Percentiles rank a stretch among this genome's conserved stretches.
These are phyloP conservation scores for Cavia porcellus DNA, from an alignment of 2,113 vertebrate genomes.

Conservation along the genomic window DNA sequence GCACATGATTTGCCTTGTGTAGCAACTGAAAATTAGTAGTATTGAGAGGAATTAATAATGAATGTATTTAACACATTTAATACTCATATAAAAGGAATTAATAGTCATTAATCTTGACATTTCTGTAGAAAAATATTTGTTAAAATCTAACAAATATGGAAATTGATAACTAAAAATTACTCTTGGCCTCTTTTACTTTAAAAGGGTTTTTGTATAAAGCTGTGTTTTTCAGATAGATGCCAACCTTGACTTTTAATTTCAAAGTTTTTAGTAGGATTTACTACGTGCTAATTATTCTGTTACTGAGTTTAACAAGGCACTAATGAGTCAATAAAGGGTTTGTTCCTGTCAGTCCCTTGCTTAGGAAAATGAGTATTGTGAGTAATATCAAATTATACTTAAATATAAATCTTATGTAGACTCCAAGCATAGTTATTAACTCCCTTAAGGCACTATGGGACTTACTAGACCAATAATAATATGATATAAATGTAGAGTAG, in stretches of 20 bases:
- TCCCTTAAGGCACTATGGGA: background rate
- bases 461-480: background rate
- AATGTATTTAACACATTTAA: background rate
- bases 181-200: conserved; percentile 4
- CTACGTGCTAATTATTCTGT: background rate
- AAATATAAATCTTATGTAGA: conserved; percentile 12
- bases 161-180: conserved; percentile 18
- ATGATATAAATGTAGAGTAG: background rate
- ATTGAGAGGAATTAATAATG: background rate
- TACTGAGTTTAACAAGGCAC: background rate
- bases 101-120: background rate
- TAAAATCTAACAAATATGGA: background rate
- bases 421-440: conserved; percentile 32
- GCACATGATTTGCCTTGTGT: background rate
- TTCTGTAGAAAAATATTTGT: conserved; percentile 44
- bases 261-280: background rate
- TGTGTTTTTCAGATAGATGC: background rate
- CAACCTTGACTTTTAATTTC: background rate
- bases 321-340: background rate
- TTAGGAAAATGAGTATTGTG: background rate
- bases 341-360: background rate
- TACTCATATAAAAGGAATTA: conserved; percentile 17
- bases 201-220: background rate
- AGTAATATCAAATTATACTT: conserved; percentile 30
- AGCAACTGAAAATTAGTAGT: background rate